Evolutionary conservation across 2,797 vertebrate species (phyloP).

Genomic region (Onychomys leucogaster): DNA sequence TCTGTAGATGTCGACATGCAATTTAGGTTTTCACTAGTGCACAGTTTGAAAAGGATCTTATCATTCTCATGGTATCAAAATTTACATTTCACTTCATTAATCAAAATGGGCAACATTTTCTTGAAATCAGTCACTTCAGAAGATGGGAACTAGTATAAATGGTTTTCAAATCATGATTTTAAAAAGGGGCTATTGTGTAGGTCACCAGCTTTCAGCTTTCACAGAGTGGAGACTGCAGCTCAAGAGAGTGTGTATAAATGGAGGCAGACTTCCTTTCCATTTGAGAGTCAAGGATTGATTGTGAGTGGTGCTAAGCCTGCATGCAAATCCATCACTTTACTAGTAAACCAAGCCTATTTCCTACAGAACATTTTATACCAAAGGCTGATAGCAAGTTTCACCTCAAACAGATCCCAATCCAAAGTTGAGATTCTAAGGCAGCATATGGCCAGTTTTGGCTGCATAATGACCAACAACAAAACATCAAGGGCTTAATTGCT

Average conservation of each 20-base stretch:
- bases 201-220: not conserved
- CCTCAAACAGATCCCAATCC: slow-evolving; percentile 1
- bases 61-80: slow-evolving; percentile 40
- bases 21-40: slow-evolving; percentile 65
- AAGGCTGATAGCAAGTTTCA: not conserved
- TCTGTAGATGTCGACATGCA: slow-evolving; percentile 59
- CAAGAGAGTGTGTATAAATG: not conserved
- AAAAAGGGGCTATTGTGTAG: not conserved
- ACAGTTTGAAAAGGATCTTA: slow-evolving; percentile 56
- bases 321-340: not conserved
- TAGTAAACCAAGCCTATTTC: not conserved
- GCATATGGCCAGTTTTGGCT: not conserved
- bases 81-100: slow-evolving; percentile 60
- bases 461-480: not conserved
- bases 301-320: not conserved
- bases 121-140: slow-evolving; percentile 45
- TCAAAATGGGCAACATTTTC: slow-evolving; percentile 63
- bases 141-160: not conserved
- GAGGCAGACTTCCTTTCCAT: not conserved
- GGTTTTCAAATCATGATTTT: slow-evolving; percentile 24
- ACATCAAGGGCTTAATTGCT: not conserved
- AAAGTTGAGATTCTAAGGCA: not conserved
- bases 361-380: slow-evolving; percentile 21
- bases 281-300: not conserved
- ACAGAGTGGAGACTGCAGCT: not conserved